phyloP scores from a whole-genome alignment of 2,888 invertebrate genomes.

The Drosophila ochracea region DNA sequence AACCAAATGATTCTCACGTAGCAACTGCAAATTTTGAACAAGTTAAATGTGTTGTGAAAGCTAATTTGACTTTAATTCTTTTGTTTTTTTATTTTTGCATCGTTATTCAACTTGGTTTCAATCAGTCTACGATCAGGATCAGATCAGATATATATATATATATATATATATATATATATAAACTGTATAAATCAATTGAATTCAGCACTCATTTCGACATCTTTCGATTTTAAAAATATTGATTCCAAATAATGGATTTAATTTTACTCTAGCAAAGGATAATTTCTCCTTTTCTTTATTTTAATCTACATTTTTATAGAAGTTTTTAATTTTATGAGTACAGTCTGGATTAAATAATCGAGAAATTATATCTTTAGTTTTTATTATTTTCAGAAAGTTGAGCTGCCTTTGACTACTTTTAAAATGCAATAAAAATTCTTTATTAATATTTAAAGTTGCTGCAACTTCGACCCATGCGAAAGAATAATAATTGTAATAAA shows the following conservation, averaged over 20 bases:
- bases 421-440: background rate
- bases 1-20: conserved; percentile 8
- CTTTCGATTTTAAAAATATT: accelerated
- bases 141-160: background rate
- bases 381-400: background rate
- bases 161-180: background rate
- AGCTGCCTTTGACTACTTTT: background rate
- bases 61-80: background rate
- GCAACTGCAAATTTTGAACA: conserved; percentile 9
- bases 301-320: background rate
- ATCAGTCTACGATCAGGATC: background rate
- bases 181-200: background rate
- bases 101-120: no score
- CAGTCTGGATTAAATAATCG: background rate
- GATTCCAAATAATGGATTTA: background rate
- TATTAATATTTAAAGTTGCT: no score
- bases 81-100: background rate
- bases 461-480: accelerated
- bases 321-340: accelerated
- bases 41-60: background rate
- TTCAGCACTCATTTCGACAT: background rate
- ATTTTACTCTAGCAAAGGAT: background rate
- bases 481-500: background rate
- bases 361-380: background rate
- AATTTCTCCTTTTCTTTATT: background rate